Evolutionary conservation across 2,888 invertebrate genomes (phyloP).

Genomic region (Nomada ferruginata): DNA sequence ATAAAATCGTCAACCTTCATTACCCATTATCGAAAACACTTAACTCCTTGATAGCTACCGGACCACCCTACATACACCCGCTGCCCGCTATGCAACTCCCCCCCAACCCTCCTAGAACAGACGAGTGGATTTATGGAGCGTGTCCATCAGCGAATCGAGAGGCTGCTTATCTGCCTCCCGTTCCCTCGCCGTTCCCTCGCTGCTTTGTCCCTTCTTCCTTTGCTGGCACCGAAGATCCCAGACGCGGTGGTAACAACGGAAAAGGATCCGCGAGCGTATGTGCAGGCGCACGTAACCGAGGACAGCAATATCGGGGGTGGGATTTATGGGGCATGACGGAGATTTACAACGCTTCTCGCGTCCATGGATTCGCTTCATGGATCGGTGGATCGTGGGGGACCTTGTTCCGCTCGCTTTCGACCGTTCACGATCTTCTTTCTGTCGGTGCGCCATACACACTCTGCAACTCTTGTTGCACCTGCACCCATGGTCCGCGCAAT

Average conservation of each 20-base stretch:
- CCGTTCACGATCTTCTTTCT: conserved; percentile 62
- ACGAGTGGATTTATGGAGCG: conserved; percentile 63
- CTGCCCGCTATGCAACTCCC: not conserved
- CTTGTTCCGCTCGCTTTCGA: conserved; percentile 67
- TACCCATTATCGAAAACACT: not conserved
- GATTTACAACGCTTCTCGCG: conserved; percentile 74
- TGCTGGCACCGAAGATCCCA: not conserved
- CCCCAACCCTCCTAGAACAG: not conserved
- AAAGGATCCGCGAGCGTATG: conserved; percentile 56
- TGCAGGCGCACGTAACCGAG: conserved; percentile 52
- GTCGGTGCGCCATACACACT: conserved; percentile 21
- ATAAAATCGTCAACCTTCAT: too few species aligned
- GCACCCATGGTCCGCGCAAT: conserved; percentile 62
- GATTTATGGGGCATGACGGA: conserved; percentile 76
- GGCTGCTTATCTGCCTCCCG: conserved; percentile 23
- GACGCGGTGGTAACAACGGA: conserved; percentile 58
- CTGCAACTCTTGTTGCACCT: conserved; percentile 56
- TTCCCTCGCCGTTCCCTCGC: conserved; percentile 25
- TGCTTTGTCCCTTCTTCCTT: conserved; percentile 9
- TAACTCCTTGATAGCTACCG: not conserved
- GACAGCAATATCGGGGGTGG: conserved; percentile 70
- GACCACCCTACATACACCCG: too few species aligned
- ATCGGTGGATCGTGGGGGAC: conserved; percentile 72
- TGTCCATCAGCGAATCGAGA: conserved; percentile 62
- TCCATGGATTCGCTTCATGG: conserved; percentile 71